phyloP scores from a whole-genome alignment of 2,888 invertebrate genomes.

The Polylopha cassiicola region DNA sequence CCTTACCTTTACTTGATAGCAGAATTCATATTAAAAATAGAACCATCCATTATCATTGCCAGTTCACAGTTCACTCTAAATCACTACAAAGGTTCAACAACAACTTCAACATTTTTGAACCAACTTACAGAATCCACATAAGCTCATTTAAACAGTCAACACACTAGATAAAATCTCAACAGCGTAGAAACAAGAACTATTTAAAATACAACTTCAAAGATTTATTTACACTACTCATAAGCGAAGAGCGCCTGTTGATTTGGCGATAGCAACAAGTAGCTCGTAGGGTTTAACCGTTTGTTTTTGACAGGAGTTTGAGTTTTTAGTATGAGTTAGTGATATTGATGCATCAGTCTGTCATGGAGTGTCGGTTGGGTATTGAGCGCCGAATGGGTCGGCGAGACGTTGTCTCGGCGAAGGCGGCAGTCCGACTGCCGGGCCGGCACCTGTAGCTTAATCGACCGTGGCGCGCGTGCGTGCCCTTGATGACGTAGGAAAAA shows the following conservation, averaged over 20 bases:
- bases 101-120: slow-evolving; percentile 30
- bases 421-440: slow-evolving; percentile 61
- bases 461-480: slow-evolving; percentile 72
- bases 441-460: slow-evolving; percentile 73
- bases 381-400: slow-evolving; percentile 22
- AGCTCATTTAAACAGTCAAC: slow-evolving; percentile 47
- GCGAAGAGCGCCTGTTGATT: slow-evolving; percentile 61
- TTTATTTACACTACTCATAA: slow-evolving; percentile 32
- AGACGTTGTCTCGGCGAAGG: slow-evolving; percentile 40
- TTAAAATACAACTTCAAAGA: slow-evolving; percentile 46
- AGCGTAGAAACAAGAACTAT: slow-evolving; percentile 46
- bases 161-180: slow-evolving; percentile 43
- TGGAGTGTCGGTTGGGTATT: slow-evolving; percentile 36
- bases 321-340: slow-evolving; percentile 20
- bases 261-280: slow-evolving; percentile 44
- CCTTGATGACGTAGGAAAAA: slow-evolving; percentile 66
- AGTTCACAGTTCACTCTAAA: slow-evolving; percentile 25
- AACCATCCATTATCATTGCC: slow-evolving; percentile 10
- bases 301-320: slow-evolving; percentile 36
- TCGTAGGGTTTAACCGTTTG: slow-evolving; percentile 31
- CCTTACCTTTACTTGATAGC: slow-evolving; percentile 15
- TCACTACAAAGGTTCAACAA: slow-evolving; percentile 31
- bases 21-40: slow-evolving; percentile 15
- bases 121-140: slow-evolving; percentile 28
- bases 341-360: slow-evolving; percentile 46